Conservation (phyloP, 2,113 vertebrate species). For the Spea bombifrons region DNA sequence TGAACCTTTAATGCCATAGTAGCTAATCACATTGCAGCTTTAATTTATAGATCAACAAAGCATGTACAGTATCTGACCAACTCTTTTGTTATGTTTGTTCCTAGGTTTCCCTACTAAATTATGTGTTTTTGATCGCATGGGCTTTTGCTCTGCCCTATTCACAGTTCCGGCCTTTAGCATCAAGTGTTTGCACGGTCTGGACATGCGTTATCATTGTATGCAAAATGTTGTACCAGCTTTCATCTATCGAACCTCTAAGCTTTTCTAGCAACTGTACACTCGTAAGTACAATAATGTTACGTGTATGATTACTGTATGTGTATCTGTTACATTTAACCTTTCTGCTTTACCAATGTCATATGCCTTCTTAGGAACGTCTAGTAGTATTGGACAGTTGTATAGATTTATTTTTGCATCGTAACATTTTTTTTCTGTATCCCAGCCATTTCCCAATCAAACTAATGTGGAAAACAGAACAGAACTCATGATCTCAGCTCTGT, state of each 20-base stretch:
- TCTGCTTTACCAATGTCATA: too few relatives aligned
- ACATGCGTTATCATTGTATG: constrained; percentile 94
- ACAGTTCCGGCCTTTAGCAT: constrained; percentile 87
- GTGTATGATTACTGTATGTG: neutral
- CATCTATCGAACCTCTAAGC: constrained; percentile 73
- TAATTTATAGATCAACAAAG: too few relatives aligned
- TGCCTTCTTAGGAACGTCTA: neutral
- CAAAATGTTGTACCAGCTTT: constrained; percentile 98
- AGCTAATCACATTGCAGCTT: too few relatives aligned
- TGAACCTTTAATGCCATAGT: too few relatives aligned
- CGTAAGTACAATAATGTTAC: constrained; percentile 65
- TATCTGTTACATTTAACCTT: too few relatives aligned
- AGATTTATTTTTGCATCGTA: neutral
- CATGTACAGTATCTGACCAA: too few relatives aligned
- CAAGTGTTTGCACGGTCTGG: constrained; percentile 93
- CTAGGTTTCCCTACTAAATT: constrained; percentile 89
- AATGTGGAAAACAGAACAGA: constrained; percentile 58
- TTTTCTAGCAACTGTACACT: constrained; percentile 80
- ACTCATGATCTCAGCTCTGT: constrained; percentile 74
- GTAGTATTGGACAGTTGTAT: neutral
- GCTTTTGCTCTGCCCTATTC: constrained; percentile 91
- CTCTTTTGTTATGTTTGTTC: constrained; percentile 56
- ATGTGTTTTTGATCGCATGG: constrained; percentile 92
- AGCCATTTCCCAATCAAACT: constrained; percentile 73
- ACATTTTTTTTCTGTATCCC: constrained; percentile 51